Evolutionary conservation across 2,888 invertebrate genomes (phyloP).

Genomic region (Torymus tubicola): DNA sequence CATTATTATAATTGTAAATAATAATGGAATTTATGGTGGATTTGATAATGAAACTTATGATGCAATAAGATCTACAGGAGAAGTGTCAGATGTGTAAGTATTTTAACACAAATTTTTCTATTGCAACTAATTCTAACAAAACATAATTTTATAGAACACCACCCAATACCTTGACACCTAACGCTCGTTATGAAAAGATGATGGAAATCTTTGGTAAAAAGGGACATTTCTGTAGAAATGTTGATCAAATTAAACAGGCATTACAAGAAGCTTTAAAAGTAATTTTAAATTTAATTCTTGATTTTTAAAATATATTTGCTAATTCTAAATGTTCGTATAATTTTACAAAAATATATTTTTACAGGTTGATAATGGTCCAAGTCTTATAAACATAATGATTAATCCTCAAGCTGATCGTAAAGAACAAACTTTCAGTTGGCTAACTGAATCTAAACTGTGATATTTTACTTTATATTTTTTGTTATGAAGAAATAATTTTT

Average conservation of each 20-base stretch:
- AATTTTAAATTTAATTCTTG: slow-evolving; percentile 62
- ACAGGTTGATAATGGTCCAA: slow-evolving; percentile 84
- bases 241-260: slow-evolving; percentile 86
- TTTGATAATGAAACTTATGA: slow-evolving; percentile 86
- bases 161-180: slow-evolving; percentile 87
- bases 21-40: slow-evolving; percentile 96
- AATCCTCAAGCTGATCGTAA: slow-evolving; percentile 92
- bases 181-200: slow-evolving; percentile 93
- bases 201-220: slow-evolving; percentile 90
- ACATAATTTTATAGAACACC: slow-evolving; percentile 83
- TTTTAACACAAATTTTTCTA: slow-evolving; percentile 1
- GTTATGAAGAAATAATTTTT: slow-evolving; percentile 10
- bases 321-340: slow-evolving; percentile 1
- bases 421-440: slow-evolving; percentile 93
- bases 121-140: background rate
- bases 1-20: slow-evolving; percentile 93
- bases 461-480: slow-evolving; percentile 40
- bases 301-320: background rate
- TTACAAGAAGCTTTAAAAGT: slow-evolving; percentile 82
- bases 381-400: slow-evolving; percentile 94
- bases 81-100: slow-evolving; percentile 85
- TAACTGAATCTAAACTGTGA: slow-evolving; percentile 94
- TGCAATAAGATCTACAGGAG: slow-evolving; percentile 83
- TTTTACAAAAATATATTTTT: slow-evolving; percentile 53
- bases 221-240: slow-evolving; percentile 88